Percentiles rank a stretch among this genome's conserved stretches.
phyloP scores from a whole-genome alignment of 2,113 vertebrate genomes.

The Rhinopithecus roxellana region DNA sequence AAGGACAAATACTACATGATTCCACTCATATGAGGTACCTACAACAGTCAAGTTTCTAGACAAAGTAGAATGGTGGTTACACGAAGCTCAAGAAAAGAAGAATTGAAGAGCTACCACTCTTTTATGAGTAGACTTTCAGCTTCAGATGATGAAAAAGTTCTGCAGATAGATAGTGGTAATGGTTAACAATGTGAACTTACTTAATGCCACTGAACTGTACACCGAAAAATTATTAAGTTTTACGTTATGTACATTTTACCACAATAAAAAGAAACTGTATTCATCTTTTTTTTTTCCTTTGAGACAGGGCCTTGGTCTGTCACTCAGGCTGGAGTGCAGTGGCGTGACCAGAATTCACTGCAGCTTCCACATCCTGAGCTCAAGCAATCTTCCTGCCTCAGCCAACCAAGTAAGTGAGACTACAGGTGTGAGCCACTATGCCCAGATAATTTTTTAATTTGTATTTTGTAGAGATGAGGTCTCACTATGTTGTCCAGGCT shows the following conservation, averaged over 20 bases:
- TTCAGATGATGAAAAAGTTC: background rate
- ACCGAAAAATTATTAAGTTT: background rate
- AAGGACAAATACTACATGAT: slow-evolving; percentile 6
- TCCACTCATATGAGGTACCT: background rate
- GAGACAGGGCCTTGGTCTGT: no score
- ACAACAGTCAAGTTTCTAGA: background rate
- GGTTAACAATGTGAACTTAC: background rate
- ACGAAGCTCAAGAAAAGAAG: background rate
- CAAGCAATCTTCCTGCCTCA: no score
- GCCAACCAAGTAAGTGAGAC: no score
- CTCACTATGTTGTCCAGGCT: no score
- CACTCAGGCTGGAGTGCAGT: no score
- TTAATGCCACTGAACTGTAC: background rate
- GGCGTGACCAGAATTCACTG: no score
- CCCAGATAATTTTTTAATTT: no score
- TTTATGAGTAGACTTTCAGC: background rate
- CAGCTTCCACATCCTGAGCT: no score
- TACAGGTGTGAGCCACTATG: no score
- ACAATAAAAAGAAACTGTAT: background rate
- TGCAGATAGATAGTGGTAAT: background rate
- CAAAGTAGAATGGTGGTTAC: background rate
- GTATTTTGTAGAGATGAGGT: no score
- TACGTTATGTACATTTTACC: background rate
- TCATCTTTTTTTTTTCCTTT: no score
- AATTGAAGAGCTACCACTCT: background rate